These are phyloP conservation scores for Microctonus hyperodae DNA, from an alignment of 2,888 invertebrate species.

Conservation along the genomic window DNA sequence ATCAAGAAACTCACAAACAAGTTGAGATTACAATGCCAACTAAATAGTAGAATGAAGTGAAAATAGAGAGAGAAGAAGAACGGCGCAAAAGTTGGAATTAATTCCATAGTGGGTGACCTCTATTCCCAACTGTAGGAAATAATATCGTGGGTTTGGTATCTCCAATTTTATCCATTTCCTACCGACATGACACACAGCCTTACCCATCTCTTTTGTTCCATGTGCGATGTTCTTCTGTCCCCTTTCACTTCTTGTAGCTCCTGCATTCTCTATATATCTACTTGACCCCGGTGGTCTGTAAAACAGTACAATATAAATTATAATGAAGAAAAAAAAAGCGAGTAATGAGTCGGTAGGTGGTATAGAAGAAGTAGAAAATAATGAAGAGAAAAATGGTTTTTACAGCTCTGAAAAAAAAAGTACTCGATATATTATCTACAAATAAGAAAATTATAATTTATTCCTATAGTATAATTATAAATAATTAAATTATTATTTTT, in stretches of 20 bases:
- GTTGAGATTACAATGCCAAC: neutral
- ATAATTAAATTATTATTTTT: too few relatives aligned
- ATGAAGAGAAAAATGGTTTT: neutral
- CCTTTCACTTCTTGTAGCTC: constrained; percentile 1
- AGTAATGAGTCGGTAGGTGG: constrained; percentile 3
- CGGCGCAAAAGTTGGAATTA: constrained; percentile 39
- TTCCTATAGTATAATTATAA: too few relatives aligned
- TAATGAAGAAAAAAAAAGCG: neutral
- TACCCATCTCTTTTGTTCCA: constrained; percentile 1
- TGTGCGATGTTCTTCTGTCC: constrained; percentile 7
- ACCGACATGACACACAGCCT: neutral
- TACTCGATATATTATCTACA: too few relatives aligned
- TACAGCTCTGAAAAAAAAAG: too few relatives aligned
- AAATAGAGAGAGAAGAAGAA: neutral
- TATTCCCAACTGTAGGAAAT: constrained; percentile 36
- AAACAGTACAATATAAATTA: constrained; percentile 7
- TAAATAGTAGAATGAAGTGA: constrained; percentile 25
- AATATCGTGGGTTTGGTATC: constrained; percentile 37
- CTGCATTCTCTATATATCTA: constrained; percentile 31
- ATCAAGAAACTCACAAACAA: neutral
- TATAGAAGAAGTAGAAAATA: neutral
- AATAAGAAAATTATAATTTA: too few relatives aligned
- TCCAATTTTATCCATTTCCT: constrained; percentile 14
- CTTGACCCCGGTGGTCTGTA: constrained; percentile 1
- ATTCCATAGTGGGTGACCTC: constrained; percentile 38